Base-by-base conservation (phyloP, 1,140 invertebrate species). In the Nymphalis io region DNA sequence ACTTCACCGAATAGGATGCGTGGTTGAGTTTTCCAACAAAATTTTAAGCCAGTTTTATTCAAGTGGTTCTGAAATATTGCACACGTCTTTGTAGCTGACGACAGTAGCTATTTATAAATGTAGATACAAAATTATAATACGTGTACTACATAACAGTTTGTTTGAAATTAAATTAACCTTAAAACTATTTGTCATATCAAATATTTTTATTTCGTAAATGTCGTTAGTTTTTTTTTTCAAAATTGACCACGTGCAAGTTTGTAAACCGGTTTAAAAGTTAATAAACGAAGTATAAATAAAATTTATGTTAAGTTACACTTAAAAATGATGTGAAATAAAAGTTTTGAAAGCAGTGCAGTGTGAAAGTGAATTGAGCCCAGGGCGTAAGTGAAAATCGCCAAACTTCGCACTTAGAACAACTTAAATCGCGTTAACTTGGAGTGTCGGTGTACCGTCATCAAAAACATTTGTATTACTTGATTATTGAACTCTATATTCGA, bases 341-440 rank as follows among this genome's bases (percentile, higher is more conserved):
- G 48, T 57, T 68, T 60, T 42, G 51, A 42, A 61, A 55, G 20
- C 39, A 70, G 53, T 66, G 61, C 68, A 73, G 66, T 71, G 76
- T 73, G 77, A 83, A 85, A 85, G 80, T 80, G 75, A 81, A 75
- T 70, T 58, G 48, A 63, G 67, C 60, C 60, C 48, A 51, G 63
- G 46, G 66, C 74, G 78, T 81, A 73, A 84, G 82, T 84, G 82
- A 82, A 82, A 87, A 87, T 80, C 75, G 72, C 73, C 70, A 51
- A 83, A 87, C 77, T 88, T 83, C 68, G 42, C 72, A 80, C 78
- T 84, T 78, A 67, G 60, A 79, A 76, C 74, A 79, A 82, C 80
- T 84, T 87, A 76, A 85, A 86, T 76, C 76, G 83, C 71, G 82
- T 72, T 76, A 85, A 88, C 78, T 86, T 85, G 69, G 68, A 70